Conservation (phyloP, 2,113 vertebrate genomes). For the Scalopus aquaticus region DNA sequence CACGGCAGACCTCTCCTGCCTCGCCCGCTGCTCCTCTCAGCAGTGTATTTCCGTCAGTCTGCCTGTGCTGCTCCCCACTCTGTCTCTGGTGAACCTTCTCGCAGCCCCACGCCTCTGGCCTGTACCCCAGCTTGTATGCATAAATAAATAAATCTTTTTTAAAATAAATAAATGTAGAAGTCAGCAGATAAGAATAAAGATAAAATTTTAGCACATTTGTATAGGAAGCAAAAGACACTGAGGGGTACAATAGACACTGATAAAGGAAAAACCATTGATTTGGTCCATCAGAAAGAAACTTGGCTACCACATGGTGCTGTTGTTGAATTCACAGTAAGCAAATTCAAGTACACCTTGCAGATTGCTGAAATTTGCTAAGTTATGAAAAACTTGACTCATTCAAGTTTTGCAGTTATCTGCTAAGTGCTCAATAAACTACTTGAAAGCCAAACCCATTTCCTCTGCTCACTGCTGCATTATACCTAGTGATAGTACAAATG, state of each 20-base stretch:
- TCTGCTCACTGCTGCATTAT: slow-evolving; percentile 57
- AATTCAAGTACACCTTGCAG: not conserved
- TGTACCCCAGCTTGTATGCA: too few relatives aligned
- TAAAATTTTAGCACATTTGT: slow-evolving; percentile 51
- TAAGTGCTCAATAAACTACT: slow-evolving; percentile 21
- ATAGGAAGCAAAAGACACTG: slow-evolving; percentile 13
- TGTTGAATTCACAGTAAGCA: slow-evolving; percentile 48
- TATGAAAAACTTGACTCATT: slow-evolving; percentile 9
- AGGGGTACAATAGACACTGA: not conserved
- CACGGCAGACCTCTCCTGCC: too few relatives aligned
- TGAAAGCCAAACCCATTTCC: slow-evolving; percentile 57
- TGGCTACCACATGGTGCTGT: not conserved
- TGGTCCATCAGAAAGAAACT: not conserved
- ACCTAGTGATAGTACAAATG: slow-evolving; percentile 54
- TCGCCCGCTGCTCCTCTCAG: too few relatives aligned
- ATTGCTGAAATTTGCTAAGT: slow-evolving; percentile 7
- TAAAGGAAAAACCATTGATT: slow-evolving; percentile 40
- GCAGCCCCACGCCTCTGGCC: too few relatives aligned
- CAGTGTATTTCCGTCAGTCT: too few relatives aligned
- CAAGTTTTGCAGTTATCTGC: slow-evolving; percentile 41
- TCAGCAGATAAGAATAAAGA: slow-evolving; percentile 52
- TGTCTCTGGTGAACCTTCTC: too few relatives aligned
- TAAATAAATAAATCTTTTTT: too few relatives aligned
- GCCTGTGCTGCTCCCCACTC: too few relatives aligned
- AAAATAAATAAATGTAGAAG: not conserved